Evolutionary conservation across 2,113 vertebrate species (phyloP).

Genomic region (Phylloscopus trochiloides): DNA sequence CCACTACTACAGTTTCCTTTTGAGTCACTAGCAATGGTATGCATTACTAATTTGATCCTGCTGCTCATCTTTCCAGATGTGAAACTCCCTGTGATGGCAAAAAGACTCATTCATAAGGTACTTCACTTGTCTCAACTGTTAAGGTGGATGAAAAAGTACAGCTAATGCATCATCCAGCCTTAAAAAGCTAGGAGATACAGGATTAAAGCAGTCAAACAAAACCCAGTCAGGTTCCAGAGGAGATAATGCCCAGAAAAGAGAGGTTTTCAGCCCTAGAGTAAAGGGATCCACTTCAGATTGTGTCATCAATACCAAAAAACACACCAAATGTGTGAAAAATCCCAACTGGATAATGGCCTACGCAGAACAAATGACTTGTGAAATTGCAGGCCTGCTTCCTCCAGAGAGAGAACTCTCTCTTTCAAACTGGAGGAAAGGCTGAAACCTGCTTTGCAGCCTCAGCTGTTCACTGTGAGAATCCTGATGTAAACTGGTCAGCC

Average conservation of each 20-base stretch:
- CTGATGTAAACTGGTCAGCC: neutral
- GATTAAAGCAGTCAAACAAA: neutral
- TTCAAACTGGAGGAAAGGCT: neutral
- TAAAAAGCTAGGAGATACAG: neutral
- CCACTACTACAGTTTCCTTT: neutral
- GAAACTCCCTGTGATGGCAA: neutral
- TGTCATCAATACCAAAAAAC: neutral
- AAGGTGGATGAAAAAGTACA: neutral
- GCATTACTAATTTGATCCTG: neutral
- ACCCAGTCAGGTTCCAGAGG: neutral
- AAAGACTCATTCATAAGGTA: neutral
- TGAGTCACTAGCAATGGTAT: slow-evolving; percentile 19
- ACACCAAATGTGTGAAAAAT: neutral
- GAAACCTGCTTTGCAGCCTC: neutral
- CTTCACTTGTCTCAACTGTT: neutral
- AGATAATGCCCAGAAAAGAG: neutral
- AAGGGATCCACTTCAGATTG: neutral
- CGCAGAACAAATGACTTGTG: neutral
- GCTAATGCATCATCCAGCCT: rapidly evolving
- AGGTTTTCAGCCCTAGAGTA: neutral
- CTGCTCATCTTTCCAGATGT: slow-evolving; percentile 15
- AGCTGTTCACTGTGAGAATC: neutral
- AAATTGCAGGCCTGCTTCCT: neutral
- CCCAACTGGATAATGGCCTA: neutral
- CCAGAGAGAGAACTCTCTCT: neutral